Evolutionary conservation across 2,888 invertebrate species (phyloP), one percentile per base, ranked within the genome.

Genomic region (Calameuta filiformis): DNA sequence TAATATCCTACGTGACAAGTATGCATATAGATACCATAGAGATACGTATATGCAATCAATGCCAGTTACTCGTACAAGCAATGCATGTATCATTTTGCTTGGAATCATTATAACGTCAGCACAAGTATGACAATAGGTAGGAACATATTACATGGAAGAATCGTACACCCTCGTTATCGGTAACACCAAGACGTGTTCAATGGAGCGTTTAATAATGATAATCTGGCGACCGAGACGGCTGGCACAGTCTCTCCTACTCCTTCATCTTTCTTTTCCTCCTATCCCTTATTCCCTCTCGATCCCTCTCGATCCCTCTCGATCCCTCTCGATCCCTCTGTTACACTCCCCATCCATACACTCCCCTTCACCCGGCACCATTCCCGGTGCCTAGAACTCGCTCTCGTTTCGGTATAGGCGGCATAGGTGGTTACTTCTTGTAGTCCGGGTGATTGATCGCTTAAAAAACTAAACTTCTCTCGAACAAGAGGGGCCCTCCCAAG

Each of bases 401-500:
- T 77, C 77, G 31, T 87, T 87, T 87, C 82, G 84, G 85, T 84
- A 56, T 56, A 87, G 88, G 86, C 84, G 86, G 85, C 83, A 87
- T 86, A 86, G 82, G 83, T 84, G 85, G 82, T 83, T 84, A 83
- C 84, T 88, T 89, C 88, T 89, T 89, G 87, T 84, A 86, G 85
- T 85, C 82, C 83, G 85, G 85, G 88, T 89, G 89, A 89, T 89
- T 89, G 89, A 89, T 89, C 87, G 88, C 83, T 87, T 85, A 87
- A 89, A 89, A 89, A 89, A 88, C 83, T 85, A 83, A 88, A 86
- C 84, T 87, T 85, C 79, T 81, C 77, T 80, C 77, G 79, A 77
- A 23, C 56, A 56, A 9, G 56, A 56, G 56, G 23, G 56, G 56
- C 56, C 56, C 56, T 23, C 56, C 56, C 56, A 56, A 56, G 56